Evolutionary conservation across 2,888 invertebrate species (phyloP).

Genomic region (Dryocosmus kuriphilus): DNA sequence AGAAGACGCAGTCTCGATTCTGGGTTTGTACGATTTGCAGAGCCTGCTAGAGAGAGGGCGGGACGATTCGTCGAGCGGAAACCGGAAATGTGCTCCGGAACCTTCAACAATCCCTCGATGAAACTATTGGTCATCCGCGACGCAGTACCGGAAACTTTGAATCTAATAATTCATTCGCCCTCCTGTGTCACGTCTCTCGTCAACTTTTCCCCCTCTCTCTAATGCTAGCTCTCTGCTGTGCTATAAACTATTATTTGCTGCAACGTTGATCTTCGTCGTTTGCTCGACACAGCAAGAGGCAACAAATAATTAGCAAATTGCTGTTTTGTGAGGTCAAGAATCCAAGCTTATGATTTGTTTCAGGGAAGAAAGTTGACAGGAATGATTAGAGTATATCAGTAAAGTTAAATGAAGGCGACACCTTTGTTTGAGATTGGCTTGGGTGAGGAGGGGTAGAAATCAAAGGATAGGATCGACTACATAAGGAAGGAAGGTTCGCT

Average conservation of each 20-base stretch:
- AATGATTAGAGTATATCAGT: not conserved
- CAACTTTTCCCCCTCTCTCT: slow-evolving; percentile 38
- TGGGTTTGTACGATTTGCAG: slow-evolving; percentile 40
- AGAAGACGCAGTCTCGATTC: slow-evolving; percentile 24
- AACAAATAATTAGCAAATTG: not conserved
- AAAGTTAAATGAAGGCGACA: not conserved
- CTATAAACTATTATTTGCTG: not conserved
- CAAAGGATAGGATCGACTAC: slow-evolving; percentile 29
- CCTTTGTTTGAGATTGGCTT: not conserved
- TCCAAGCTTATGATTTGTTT: not conserved
- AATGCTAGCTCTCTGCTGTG: not conserved
- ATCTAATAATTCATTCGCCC: slow-evolving; percentile 77
- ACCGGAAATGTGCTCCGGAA: slow-evolving; percentile 79
- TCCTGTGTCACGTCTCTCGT: slow-evolving; percentile 62
- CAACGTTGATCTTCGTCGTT: not conserved
- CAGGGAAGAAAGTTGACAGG: not conserved
- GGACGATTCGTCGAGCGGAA: slow-evolving; percentile 74
- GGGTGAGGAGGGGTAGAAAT: not conserved
- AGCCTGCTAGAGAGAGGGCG: slow-evolving; percentile 60
- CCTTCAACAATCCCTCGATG: slow-evolving; percentile 78
- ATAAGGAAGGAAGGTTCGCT: slow-evolving; percentile 48
- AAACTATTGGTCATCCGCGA: slow-evolving; percentile 78
- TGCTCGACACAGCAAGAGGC: slow-evolving; percentile 7
- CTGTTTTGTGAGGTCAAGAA: not conserved
- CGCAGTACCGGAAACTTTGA: slow-evolving; percentile 77